Evolutionary conservation across 2,888 invertebrate genomes (phyloP).

Genomic region (Drosophila austrosaltans): DNA sequence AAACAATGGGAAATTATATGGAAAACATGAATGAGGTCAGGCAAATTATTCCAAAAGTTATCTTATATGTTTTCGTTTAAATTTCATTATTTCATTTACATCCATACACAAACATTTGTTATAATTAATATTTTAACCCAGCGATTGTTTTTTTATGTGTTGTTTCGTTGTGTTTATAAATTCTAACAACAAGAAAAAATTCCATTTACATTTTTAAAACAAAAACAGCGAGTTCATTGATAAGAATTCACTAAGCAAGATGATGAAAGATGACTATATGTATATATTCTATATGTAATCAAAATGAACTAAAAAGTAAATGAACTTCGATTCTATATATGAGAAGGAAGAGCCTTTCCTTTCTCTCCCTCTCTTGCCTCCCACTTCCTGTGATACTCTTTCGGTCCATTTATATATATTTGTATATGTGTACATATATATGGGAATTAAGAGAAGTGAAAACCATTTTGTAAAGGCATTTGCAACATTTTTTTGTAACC

Average conservation of each 20-base stretch:
- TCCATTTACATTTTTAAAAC: neutral
- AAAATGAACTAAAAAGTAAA: slow-evolving; percentile 20
- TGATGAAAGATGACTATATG: neutral
- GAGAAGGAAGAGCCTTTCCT: no score
- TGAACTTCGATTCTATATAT: neutral
- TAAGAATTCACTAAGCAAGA: slow-evolving; percentile 18
- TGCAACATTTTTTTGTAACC: neutral
- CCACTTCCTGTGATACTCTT: no score
- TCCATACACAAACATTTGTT: no score
- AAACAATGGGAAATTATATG: no score
- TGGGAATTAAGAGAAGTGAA: neutral
- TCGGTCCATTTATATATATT: neutral
- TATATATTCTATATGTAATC: slow-evolving; percentile 5
- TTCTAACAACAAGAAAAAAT: slow-evolving; percentile 1
- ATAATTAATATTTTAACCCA: neutral
- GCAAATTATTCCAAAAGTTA: no score
- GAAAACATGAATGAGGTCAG: no score
- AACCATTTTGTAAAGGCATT: neutral
- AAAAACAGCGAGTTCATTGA: neutral
- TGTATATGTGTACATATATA: neutral
- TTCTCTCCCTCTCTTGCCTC: no score
- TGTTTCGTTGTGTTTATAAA: neutral
- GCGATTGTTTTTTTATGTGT: neutral
- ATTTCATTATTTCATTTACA: no score
- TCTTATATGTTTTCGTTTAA: no score